Evolutionary conservation across 2,888 invertebrate genomes (phyloP), one percentile per base, ranked within the genome.

Genomic region (Pomacea canaliculata): DNA sequence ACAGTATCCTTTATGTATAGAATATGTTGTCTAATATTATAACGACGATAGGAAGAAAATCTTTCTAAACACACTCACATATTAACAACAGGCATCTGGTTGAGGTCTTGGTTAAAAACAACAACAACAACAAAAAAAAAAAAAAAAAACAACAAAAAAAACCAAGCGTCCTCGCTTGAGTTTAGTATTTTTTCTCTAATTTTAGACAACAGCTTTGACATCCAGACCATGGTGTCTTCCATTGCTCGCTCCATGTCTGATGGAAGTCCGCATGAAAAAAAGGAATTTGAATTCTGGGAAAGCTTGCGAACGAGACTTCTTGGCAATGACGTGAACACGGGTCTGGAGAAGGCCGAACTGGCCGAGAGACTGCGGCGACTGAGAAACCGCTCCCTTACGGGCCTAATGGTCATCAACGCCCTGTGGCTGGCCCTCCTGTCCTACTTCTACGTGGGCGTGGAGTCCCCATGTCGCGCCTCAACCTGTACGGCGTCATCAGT

Each of bases 401-500:
- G 78, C 0, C 67, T 85, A 62, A 67, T 85, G 65, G 66, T 79
- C 0, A 73, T 84, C 59, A 85, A 85, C 71, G 78, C 77, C 10
- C 23, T 84, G 62, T 85, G 85, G 85, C 70, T 85, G 73, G 72
- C 77, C 5, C 56, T 85, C 9, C 81, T 85, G 46, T 82, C 83
- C 46, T 83, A 81, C 37, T 81, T 85, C 62, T 85, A 85, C 65
- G 75, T 83, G 69, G 82, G 82, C 19, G 73, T 82, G 18, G 81
- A 81, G 27, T 76, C 81, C 1, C 83, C 27, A 68, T 83, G 46
- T 80, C 83, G 23, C 81, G 81, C 63, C 77, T 85, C n/a, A 85
- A 85, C 72, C 78, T 84, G 7, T 85, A 84, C 62, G 85, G 85
- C 8, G 76, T 85, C 65, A 84, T 85, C 37, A 83, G 84, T 49